Evolutionary conservation across 2,113 vertebrate genomes (phyloP).

Genomic region (Dasyurus viverrinus): DNA sequence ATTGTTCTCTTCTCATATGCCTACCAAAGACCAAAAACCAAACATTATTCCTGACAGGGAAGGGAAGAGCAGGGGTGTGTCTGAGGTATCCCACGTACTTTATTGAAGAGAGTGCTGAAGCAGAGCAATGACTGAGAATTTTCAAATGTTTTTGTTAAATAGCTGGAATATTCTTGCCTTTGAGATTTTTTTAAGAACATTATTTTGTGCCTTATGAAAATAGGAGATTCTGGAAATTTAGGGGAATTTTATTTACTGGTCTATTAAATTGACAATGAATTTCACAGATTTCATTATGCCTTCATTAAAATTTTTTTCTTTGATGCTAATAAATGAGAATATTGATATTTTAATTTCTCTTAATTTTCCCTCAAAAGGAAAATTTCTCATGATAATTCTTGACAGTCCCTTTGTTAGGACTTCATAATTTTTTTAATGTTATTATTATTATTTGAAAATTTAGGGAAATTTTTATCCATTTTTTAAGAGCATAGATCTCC

Average conservation of each 20-base stretch:
- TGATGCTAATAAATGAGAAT: neutral
- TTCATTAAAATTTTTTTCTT: neutral
- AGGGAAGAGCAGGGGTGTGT: constrained; percentile 31
- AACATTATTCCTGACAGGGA: constrained; percentile 20
- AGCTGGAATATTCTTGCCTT: constrained; percentile 7
- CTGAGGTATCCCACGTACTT: neutral
- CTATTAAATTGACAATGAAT: constrained; percentile 15
- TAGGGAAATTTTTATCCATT: neutral
- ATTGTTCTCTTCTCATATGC: neutral
- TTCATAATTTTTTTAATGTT: too few species aligned
- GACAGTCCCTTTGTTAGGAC: neutral
- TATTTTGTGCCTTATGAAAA: constrained; percentile 18
- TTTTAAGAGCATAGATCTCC: neutral
- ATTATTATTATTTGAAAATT: neutral
- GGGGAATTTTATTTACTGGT: constrained; percentile 26
- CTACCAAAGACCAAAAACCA: constrained; percentile 22
- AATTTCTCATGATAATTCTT: neutral
- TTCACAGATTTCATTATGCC: neutral
- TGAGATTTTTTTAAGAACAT: neutral
- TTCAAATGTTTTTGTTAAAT: neutral
- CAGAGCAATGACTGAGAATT: neutral
- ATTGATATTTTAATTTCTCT: neutral
- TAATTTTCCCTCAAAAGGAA: neutral
- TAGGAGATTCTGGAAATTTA: neutral
- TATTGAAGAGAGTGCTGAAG: neutral